A percentile compares a stretch with the other conserved stretches of the same genome.
Evolutionary conservation across 2,888 invertebrate species (phyloP).

Genomic region (Ashinkailepas kermadecensis): DNA sequence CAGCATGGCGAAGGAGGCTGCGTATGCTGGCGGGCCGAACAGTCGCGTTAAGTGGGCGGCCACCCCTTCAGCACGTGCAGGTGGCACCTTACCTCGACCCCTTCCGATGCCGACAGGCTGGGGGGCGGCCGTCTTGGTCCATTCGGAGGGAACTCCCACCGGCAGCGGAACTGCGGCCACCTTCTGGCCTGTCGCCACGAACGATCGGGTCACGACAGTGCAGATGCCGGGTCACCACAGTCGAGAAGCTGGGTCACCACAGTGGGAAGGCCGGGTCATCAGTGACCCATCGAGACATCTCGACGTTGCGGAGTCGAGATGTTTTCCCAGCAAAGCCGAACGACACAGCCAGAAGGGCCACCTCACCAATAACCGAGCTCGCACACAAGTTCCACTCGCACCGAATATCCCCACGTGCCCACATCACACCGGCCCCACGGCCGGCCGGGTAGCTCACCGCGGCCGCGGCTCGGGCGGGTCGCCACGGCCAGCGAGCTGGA

Average conservation of each 20-base stretch:
- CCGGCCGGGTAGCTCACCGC: background rate
- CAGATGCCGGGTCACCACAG: background rate
- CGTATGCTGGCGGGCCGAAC: too few species aligned
- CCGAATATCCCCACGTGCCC: too few species aligned
- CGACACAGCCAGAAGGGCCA: background rate
- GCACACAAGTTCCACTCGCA: too few species aligned
- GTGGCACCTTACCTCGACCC: background rate
- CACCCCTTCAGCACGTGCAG: too few species aligned
- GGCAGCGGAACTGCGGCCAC: background rate
- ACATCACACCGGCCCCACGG: background rate
- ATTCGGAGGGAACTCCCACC: background rate
- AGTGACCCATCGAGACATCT: too few species aligned
- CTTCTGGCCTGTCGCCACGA: background rate
- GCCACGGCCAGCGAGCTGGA: background rate
- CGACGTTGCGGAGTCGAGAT: too few species aligned
- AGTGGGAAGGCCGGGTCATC: too few species aligned
- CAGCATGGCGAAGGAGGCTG: too few species aligned
- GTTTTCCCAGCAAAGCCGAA: background rate
- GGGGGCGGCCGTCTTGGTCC: background rate
- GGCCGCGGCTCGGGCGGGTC: background rate
- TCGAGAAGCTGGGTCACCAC: background rate
- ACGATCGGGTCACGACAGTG: background rate
- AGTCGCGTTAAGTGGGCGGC: too few species aligned
- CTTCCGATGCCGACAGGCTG: background rate
- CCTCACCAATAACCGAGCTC: too few species aligned